Conservation (phyloP, 2,888 invertebrate species). For the Spicauda simplicius region DNA sequence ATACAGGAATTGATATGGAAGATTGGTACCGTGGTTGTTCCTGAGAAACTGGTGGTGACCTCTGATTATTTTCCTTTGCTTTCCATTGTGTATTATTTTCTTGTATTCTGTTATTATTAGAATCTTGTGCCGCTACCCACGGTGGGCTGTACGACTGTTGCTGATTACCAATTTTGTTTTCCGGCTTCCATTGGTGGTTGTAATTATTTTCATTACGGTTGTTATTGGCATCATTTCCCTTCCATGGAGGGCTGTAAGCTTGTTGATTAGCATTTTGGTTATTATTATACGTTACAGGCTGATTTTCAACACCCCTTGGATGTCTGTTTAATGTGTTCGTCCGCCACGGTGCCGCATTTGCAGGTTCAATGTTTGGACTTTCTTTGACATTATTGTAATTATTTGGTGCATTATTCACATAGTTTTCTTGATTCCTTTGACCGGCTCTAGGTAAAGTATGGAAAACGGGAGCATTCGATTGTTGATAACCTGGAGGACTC, state of each 20-base stretch:
- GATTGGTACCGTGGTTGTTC: constrained; percentile 74
- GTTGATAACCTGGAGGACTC: constrained; percentile 58
- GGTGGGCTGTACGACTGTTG: constrained; percentile 64
- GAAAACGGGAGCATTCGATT: constrained; percentile 58
- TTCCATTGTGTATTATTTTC: constrained; percentile 63
- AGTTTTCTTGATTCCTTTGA: constrained; percentile 63
- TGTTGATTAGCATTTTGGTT: constrained; percentile 58
- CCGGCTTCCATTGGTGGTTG: constrained; percentile 67
- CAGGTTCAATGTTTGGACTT: constrained; percentile 55
- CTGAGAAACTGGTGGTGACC: constrained; percentile 53
- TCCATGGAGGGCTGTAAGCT: constrained; percentile 68
- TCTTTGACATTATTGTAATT: constrained; percentile 56
- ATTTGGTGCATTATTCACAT: constrained; percentile 50
- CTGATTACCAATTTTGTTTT: constrained; percentile 52
- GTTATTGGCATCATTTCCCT: constrained; percentile 63
- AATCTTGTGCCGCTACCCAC: constrained; percentile 59
- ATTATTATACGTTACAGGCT: constrained; percentile 58
- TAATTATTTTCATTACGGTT: constrained; percentile 57
- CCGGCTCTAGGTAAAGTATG: constrained; percentile 71
- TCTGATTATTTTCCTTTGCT: constrained; percentile 53
- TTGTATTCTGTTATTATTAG: constrained; percentile 64
- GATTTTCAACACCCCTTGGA: constrained; percentile 60
- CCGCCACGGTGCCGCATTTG: constrained; percentile 70
- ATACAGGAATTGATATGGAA: constrained; percentile 78
- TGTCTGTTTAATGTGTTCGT: constrained; percentile 69